phyloP scores from a whole-genome alignment of 2,797 vertebrate species.

The Thalassophryne amazonica region DNA sequence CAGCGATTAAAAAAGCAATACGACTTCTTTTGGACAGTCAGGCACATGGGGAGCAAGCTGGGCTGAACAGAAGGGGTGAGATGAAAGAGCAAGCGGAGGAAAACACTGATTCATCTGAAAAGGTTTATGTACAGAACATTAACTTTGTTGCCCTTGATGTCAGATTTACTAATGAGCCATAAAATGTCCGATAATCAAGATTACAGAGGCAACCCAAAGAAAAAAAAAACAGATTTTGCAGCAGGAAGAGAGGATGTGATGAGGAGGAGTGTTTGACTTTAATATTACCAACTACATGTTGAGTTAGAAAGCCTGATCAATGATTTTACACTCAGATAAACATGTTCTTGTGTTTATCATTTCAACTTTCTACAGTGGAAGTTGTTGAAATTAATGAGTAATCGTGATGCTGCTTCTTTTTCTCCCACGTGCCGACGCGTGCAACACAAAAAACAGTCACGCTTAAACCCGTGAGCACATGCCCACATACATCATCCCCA shows the following conservation, averaged over 20 bases:
- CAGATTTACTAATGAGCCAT: conserved; percentile 1
- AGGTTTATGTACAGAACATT: conserved; percentile 4
- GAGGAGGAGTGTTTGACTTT: too few relatives aligned
- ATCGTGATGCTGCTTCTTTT: conserved; percentile 23
- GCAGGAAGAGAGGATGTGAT: not conserved
- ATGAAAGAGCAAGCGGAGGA: not conserved
- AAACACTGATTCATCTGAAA: not conserved
- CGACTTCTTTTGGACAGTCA: conserved; percentile 31
- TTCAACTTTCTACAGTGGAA: conserved; percentile 2
- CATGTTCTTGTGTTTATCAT: conserved; percentile 1
- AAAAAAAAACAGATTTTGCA: too few relatives aligned
- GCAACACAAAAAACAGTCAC: not conserved
- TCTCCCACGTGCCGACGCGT: conserved; percentile 25
- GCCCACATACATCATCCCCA: not conserved
- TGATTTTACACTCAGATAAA: conserved; percentile 4
- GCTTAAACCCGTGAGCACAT: not conserved
- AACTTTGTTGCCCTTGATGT: not conserved
- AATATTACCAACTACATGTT: conserved; percentile 1
- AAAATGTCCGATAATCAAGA: not conserved
- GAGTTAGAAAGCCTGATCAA: conserved; percentile 2
- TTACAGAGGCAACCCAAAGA: not conserved
- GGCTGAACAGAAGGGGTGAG: conserved; percentile 1
- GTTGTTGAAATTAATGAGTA: too few relatives aligned
- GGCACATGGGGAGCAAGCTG: conserved; percentile 15
- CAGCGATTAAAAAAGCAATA: conserved; percentile 38